A percentile compares a stretch with the other conserved stretches of the same genome.
These are phyloP conservation scores for Aphelocoma californica DNA, from an alignment of 2,797 vertebrate genomes.

Conservation along the genomic window DNA sequence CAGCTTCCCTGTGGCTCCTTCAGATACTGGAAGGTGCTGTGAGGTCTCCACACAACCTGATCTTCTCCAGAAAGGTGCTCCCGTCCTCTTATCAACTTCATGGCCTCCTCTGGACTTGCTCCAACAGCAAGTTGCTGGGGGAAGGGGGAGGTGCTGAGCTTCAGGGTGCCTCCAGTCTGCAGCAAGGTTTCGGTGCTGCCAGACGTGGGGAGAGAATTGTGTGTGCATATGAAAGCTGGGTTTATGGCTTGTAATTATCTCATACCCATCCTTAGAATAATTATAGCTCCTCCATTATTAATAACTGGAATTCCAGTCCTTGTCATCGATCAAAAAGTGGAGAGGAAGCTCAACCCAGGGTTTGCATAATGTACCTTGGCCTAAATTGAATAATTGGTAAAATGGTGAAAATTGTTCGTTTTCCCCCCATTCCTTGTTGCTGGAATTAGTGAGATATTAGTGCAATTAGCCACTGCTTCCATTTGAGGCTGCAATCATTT, in stretches of 20 bases:
- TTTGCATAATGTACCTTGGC: constrained; percentile 46
- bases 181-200: not conserved
- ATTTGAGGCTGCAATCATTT: constrained; percentile 70
- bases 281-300: constrained; percentile 70
- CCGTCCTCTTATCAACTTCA: rapidly evolving
- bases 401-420: constrained; percentile 9
- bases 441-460: constrained; percentile 74
- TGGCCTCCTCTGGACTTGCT: not conserved
- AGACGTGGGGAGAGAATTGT: not conserved
- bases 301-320: constrained; percentile 67
- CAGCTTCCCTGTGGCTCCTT: not conserved
- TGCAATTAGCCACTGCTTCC: constrained; percentile 72
- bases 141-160: not conserved
- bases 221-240: constrained; percentile 21
- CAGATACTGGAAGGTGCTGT: not conserved
- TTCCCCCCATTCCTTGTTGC: constrained; percentile 38
- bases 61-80: not conserved
- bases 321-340: constrained; percentile 48
- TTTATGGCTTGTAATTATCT: constrained; percentile 78
- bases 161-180: not conserved
- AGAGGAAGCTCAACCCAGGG: constrained; percentile 31
- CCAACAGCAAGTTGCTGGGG: not conserved
- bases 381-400: constrained; percentile 58
- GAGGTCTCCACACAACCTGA: not conserved
- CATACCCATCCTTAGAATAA: constrained; percentile 65